Evolutionary conservation across 2,888 invertebrate species (phyloP).

Genomic region (Drosophila picticornis): DNA sequence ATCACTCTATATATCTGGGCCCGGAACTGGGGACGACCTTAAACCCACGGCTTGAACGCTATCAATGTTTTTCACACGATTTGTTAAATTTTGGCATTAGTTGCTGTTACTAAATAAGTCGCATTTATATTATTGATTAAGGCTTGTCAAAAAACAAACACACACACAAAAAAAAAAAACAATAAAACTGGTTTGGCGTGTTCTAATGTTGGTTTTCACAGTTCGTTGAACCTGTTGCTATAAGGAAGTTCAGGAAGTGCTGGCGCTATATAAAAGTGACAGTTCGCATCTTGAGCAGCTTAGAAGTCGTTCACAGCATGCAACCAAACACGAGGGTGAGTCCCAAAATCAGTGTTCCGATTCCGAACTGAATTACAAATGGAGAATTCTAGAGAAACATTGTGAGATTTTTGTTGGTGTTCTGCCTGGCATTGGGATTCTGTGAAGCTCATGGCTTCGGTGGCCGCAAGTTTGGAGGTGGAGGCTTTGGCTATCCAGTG

Average conservation of each 20-base stretch:
- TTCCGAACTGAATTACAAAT: background rate
- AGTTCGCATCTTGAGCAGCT: conserved; percentile 18
- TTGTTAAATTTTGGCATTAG: conserved; percentile 57
- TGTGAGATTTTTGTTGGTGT: conserved; percentile 37
- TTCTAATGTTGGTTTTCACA: conserved; percentile 32
- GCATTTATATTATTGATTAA: conserved; percentile 36
- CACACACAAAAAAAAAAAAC: background rate
- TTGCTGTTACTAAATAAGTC: conserved; percentile 63
- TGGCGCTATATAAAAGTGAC: conserved; percentile 66
- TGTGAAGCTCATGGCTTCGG: conserved; percentile 64
- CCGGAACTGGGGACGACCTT: conserved; percentile 70
- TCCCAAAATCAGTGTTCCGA: conserved; percentile 9
- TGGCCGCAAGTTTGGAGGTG: conserved; percentile 69
- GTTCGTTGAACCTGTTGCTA: conserved; percentile 70
- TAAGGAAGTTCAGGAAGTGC: conserved; percentile 73
- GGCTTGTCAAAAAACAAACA: conserved; percentile 18
- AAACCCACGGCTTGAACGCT: conserved; percentile 66
- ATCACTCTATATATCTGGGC: background rate
- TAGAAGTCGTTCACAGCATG: conserved; percentile 63
- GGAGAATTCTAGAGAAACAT: conserved; percentile 36
- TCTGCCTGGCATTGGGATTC: conserved; percentile 20
- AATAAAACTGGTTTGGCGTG: conserved; percentile 56
- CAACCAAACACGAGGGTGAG: conserved; percentile 48
- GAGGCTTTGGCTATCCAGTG: conserved; percentile 57
- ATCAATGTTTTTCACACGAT: conserved; percentile 75